Evolutionary conservation across 53 echinoderm and acorn worm genomes (phyloP).

Genomic region (Antedon mediterranea): DNA sequence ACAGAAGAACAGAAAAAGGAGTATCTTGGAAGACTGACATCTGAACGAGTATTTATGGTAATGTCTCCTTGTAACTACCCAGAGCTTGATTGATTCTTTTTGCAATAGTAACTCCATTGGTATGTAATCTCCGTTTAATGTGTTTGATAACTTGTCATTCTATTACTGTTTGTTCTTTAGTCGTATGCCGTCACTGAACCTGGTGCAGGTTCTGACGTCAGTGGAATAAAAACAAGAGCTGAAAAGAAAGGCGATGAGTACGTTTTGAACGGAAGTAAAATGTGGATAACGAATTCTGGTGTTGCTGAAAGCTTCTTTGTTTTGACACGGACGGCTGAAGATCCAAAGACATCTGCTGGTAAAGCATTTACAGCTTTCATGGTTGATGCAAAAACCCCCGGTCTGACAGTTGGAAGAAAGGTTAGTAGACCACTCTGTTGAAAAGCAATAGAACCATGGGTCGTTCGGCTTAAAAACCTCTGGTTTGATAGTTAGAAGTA

Average conservation of each 20-base stretch:
- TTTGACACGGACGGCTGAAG: constrained; percentile 58
- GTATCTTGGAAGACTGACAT: constrained; percentile 60
- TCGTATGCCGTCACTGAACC: constrained; percentile 96
- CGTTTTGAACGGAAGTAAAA: constrained; percentile 79
- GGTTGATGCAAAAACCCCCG: constrained; percentile 63
- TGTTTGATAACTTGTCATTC: no score
- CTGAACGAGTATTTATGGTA: constrained; percentile 44
- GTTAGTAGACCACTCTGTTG: no score
- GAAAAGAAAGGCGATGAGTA: constrained; percentile 92
- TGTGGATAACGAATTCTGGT: constrained; percentile 98
- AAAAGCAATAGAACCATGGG: no score
- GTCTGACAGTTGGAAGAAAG: constrained; percentile 68
- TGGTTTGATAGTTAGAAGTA: no score
- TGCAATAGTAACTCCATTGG: no score
- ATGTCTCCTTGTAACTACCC: background rate
- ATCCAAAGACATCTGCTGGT: constrained; percentile 50
- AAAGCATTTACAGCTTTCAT: constrained; percentile 88
- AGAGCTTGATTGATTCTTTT: no score
- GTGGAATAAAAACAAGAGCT: constrained; percentile 63
- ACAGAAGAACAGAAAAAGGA: constrained; percentile 75
- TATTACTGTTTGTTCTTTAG: constrained; percentile 5
- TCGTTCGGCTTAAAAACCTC: no score
- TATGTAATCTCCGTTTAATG: no score
- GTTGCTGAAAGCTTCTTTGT: constrained; percentile 96
- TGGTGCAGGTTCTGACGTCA: constrained; percentile 84